A percentile compares a stretch with the other conserved stretches of the same genome.
Conservation (phyloP, 2,888 invertebrate genomes). For the Scotopteryx bipunctaria region DNA sequence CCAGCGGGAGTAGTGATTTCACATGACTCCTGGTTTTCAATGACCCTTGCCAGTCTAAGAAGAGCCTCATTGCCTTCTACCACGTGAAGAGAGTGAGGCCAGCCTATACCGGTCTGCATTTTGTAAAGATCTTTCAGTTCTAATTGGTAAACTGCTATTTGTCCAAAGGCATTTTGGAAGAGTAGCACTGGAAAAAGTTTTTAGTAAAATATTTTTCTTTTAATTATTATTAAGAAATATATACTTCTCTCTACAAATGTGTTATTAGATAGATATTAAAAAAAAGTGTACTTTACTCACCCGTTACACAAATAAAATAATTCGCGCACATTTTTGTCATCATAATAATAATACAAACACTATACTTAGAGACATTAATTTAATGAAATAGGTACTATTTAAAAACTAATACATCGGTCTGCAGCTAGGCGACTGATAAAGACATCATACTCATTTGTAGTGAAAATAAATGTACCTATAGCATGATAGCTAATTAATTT, state of each 20-base stretch:
- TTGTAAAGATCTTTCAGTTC: slow-evolving; percentile 53
- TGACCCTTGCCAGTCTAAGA: slow-evolving; percentile 50
- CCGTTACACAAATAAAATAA: slow-evolving; percentile 1
- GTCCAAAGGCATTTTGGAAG: slow-evolving; percentile 34
- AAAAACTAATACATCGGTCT: too few species aligned
- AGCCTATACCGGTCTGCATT: slow-evolving; percentile 67
- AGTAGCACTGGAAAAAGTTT: slow-evolving; percentile 23
- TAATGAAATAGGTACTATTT: too few species aligned
- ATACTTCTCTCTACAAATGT: too few species aligned
- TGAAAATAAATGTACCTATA: too few species aligned
- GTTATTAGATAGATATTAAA: too few species aligned
- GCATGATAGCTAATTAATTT: too few species aligned
- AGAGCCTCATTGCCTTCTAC: slow-evolving; percentile 64
- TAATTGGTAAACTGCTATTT: slow-evolving; percentile 43
- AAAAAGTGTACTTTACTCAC: slow-evolving; percentile 18
- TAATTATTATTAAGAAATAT: not conserved
- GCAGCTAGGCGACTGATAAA: too few species aligned
- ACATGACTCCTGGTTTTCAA: slow-evolving; percentile 55
- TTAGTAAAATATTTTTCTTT: not conserved
- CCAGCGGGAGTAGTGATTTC: slow-evolving; percentile 59
- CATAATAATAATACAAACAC: not conserved
- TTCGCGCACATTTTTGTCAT: slow-evolving; percentile 5
- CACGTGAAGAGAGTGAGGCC: slow-evolving; percentile 60
- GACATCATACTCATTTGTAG: too few species aligned
- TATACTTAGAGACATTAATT: too few species aligned